Evolutionary conservation across 2,888 invertebrate genomes (phyloP), one percentile per base, ranked within the genome.

Genomic region (Tiliacea aurago): DNA sequence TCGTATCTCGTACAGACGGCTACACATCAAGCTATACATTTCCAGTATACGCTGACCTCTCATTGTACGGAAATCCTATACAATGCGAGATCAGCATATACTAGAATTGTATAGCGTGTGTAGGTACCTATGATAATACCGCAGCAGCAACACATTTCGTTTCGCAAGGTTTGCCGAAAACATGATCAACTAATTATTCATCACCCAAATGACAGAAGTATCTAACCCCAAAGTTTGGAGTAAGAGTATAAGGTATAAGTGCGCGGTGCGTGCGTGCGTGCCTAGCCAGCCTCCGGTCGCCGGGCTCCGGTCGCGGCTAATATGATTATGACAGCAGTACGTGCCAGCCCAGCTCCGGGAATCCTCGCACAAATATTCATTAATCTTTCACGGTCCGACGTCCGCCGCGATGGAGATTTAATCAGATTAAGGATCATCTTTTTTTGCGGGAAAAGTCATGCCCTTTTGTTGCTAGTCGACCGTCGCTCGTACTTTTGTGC

Each of bases 371-470:
- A 96, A 96, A 96, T 95, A 96, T 95, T 96, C 96, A 96, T 96
- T 96, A 96, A 96, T 96, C 96, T 96, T 96, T 95, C 95, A 96
- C 96, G 95, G 95, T 93, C 95, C 94, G 96, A 96, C 96, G 95
- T 96, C 95, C 93, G 93, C 95, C 92, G 93, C 95, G 95, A 96
- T 96, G 96, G 96, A 95, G 96, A 96, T 96, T 96, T 96, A 96
- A 96, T 96, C 96, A 95, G 96, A 96, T 96, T 96, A 96, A 95
- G 96, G 96, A 95, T 96, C 96, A 96, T 96, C 95, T 96, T 96
- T 93, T 84, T 96, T 96, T 95, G 95, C 94, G 94, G 94, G 93
- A 94, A 95, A 95, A 95, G 95, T 95, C 95, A 93, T 95, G 95
- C 93, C 95, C 95, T 93, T 95, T 95, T 95, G 95, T 96, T 95